Evolutionary conservation across 2,888 invertebrate species (phyloP), one percentile per base, ranked within the genome.

Genomic region (Chloroclystis v-ata): DNA sequence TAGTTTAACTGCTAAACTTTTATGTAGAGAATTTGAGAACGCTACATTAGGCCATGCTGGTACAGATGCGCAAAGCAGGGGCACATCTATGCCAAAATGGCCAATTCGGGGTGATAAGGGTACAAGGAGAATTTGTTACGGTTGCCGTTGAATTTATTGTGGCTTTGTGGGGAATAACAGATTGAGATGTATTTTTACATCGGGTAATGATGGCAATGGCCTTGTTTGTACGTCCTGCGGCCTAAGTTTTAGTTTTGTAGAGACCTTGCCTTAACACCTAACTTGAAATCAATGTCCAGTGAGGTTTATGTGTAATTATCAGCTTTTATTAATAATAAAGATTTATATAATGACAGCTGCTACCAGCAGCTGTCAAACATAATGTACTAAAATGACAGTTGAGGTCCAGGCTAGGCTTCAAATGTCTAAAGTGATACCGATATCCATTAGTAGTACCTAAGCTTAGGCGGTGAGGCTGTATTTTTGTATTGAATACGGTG

Each of bases 71-170:
- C 60, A 49, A 57, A 55, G 58, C 52, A 53, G 45, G 41, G 47
- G 52, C 59, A 59, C 63, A 52, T 52, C 32, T 35, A 35, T 35
- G 12, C 46, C 49, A 47, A 49, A 54, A 54, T 52, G 48, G 55
- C 52, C 53, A 56, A 62, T 67, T 64, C 54, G 56, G 46, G 52
- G 60, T 67, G 69, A 69, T 69, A 68, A 64, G 66, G 65, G 69
- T 66, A 59, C 40, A 46, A 60, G 59, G 52, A 56, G 47, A 59
- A 59, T 54, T 56, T 54, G 56, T 51, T 52, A 43, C 49, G 47
- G 57, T 57, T 48, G 55, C 45, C 51, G 49, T 58, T 52, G 60
- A 65, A 67, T 68, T 64, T 68, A 65, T 64, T 59, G 57, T 59
- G 49, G 38, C 37, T 42, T 40, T 43, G 42, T 37, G 41, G 20